Percentiles rank a stretch among this genome's conserved stretches.
These are phyloP conservation scores for Muschampia plurimacula DNA, from an alignment of 2,888 invertebrate genomes.

Conservation along the genomic window DNA sequence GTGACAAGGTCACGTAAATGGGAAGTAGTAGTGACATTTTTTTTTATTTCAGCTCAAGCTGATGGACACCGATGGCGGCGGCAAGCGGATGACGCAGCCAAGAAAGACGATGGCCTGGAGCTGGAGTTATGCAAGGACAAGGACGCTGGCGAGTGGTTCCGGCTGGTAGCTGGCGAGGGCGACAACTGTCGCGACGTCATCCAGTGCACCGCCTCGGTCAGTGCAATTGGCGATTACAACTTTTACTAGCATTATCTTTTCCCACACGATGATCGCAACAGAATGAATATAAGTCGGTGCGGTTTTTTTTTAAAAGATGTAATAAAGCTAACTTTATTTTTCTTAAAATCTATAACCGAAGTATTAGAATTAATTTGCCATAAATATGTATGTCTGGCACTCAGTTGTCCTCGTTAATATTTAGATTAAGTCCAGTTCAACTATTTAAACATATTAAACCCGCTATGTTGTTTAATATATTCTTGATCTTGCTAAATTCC, in stretches of 20 bases:
- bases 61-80: conserved; percentile 87
- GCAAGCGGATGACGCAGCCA: conserved; percentile 89
- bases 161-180: conserved; percentile 94
- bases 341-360: neutral
- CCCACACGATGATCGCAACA: conserved; percentile 44
- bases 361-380: conserved; percentile 33
- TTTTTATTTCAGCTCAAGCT: conserved; percentile 63
- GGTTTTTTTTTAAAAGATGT: neutral
- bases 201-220: conserved; percentile 96
- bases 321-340: neutral
- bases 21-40: conserved; percentile 28
- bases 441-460: conserved; percentile 20
- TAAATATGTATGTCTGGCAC: conserved; percentile 41
- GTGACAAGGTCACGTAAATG: conserved; percentile 27
- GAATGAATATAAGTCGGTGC: neutral
- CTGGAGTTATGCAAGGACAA: conserved; percentile 96
- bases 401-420: conserved; percentile 40
- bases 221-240: conserved; percentile 64
- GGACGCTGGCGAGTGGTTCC: conserved; percentile 98
- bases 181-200: conserved; percentile 98
- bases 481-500: conserved; percentile 34
- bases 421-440: conserved; percentile 41
- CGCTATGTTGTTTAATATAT: conserved; percentile 32
- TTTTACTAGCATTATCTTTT: conserved; percentile 51
- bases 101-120: conserved; percentile 95